Evolutionary conservation across 2,113 vertebrate genomes (phyloP), one percentile per base, ranked within the genome.

Genomic region (Numida meleagris): DNA sequence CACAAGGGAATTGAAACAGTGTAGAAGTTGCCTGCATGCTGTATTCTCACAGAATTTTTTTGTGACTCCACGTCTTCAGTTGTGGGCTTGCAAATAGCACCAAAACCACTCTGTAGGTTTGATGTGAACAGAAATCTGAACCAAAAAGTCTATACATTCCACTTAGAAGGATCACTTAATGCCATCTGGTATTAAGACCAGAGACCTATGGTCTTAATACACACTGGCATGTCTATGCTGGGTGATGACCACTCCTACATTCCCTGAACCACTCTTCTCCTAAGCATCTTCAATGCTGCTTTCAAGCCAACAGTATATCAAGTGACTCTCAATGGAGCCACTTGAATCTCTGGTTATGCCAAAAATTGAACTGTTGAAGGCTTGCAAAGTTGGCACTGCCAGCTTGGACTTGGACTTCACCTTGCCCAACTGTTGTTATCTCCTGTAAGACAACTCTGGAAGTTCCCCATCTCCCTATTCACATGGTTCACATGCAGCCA

Each of bases 361-460:
- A 82, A 38, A 76, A 82, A 58, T 5, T 12, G 9, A 71, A 29
- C 25, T 21, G 24, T 6, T 62, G 23, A 57, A 23, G 34, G 36
- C 33, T 63, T 14, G 17, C 57, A 40, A 68, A 81, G 12, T 29
- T 62, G 34, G 4, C 55, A 27, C 24, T 63, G 9, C 8, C 31
- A 38, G 5, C 4, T 55, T 62, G 40, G 75, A 5, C 21, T 10
- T 15, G 38, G 11, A 40, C 23, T 46, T 59, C 0, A 0, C 42
- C 33, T 59, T 36, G 27, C 24, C n/a, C 20, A 33, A 1, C 36
- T 51, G 18, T 67, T 53, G 6, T 38, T 66, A 36, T 23, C n/a
- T 82, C 20, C 31, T 72, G 29, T 33, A 72, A 61, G 51, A 17
- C 58, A 72, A 11, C n/a, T 36, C 48, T 82, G 29, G 36, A 82